Evolutionary conservation across 2,797 vertebrate species (phyloP).

Genomic region (Mormyrops attenuatus): DNA sequence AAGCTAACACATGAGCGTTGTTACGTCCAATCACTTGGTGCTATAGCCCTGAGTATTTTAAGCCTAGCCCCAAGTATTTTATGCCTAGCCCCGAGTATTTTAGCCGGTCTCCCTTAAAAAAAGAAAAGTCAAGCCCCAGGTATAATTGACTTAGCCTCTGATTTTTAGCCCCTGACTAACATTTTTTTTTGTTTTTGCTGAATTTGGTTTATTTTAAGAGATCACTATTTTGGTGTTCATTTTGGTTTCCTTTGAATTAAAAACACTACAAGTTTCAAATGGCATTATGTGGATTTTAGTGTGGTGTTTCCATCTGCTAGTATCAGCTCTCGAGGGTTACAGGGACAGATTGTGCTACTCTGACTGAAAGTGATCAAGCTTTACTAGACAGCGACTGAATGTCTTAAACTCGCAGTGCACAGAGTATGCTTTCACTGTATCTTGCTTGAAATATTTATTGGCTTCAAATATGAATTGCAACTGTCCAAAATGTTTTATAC

Average conservation of each 20-base stretch:
- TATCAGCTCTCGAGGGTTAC: neutral
- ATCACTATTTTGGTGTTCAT: neutral
- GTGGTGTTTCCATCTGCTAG: neutral
- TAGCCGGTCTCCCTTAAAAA: neutral
- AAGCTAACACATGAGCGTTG: neutral
- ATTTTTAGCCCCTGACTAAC: neutral
- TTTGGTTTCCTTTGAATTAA: neutral
- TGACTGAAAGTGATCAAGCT: slow-evolving; percentile 8
- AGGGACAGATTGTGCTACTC: slow-evolving; percentile 10
- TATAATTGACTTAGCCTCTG: neutral
- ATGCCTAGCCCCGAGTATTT: too few species aligned
- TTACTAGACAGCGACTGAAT: neutral
- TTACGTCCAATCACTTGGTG: neutral
- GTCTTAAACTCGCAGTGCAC: neutral
- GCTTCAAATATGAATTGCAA: neutral
- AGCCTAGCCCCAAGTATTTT: neutral
- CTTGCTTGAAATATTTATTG: neutral
- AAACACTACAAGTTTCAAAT: neutral
- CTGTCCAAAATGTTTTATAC: neutral
- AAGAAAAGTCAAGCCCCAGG: neutral
- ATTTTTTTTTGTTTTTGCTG: neutral
- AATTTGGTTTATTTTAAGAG: neutral
- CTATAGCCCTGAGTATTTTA: neutral
- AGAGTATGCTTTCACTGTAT: neutral
- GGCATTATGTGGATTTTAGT: neutral